Base-by-base conservation (phyloP, 2,113 vertebrate genomes). In the Prunella himalayana region DNA sequence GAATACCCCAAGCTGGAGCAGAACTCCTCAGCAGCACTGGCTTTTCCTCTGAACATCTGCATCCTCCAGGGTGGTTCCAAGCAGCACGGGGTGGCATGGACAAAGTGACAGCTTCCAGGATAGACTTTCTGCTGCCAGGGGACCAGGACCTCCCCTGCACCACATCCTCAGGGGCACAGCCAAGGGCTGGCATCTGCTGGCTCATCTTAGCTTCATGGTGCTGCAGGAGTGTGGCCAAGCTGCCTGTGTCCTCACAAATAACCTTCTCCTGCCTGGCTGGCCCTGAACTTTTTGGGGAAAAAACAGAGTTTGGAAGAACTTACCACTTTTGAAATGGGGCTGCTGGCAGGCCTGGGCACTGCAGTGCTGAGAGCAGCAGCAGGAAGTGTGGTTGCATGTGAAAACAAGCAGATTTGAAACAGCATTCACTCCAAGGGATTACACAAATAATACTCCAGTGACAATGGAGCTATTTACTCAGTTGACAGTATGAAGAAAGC, bases 321-420 rank as follows among this genome's bases (percentile, higher is more conserved):
- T 24, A n/a, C 1, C 0, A 2, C 53, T 54, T 89, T 49, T 54
- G 53, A 83, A 85, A 63, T 0, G 1, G 70, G 60, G 54, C 11
- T 86, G 78, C 76, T 91, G 80, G 81, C 69, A 90, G n/a, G 59
- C 45, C 79, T 37, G 53, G 14, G 57, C 0, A 0, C 51, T 68
- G 57, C 73, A 92, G 76, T 31, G 80, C 89, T 89, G 94, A 92
- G 88, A 92, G 94, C 77, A 95, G 80, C 59, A 85, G 93, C 86
- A 91, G 93, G 89, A 97, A 95, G 93, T 65, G 72, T 80, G 94
- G 92, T 76, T 79, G 91, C 87, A 94, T 84, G 90, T 80, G 87
- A 96, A 94, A 96, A 96, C 94, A 95, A 95, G 82, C 78, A 88
- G 95, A 95, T 96, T 94, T 94, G 86, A 95, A 94, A 82, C 86